These are phyloP conservation scores for Trichosurus vulpecula DNA, from an alignment of 2,797 vertebrate species.

Conservation along the genomic window DNA sequence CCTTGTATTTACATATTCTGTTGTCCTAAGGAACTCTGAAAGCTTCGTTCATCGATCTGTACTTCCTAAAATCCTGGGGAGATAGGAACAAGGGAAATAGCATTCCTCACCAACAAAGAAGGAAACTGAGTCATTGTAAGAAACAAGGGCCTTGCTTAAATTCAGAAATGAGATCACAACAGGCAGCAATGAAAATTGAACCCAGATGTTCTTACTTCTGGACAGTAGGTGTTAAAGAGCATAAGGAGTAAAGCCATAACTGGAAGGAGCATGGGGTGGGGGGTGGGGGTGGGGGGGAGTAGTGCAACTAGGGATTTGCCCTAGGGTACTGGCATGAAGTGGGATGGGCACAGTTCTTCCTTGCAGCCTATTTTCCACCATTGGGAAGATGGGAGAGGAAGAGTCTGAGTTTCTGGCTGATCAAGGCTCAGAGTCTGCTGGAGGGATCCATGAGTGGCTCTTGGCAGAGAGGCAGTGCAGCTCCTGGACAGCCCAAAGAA, in stretches of 20 bases:
- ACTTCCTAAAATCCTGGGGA: background rate
- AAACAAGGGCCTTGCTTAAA: background rate
- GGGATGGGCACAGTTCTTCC: background rate
- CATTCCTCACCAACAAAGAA: background rate
- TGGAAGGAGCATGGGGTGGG: background rate
- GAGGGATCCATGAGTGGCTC: no score
- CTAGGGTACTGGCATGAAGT: background rate
- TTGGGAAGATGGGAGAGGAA: background rate
- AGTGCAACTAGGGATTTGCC: background rate
- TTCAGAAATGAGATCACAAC: slow-evolving; percentile 42
- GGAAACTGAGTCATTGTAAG: background rate
- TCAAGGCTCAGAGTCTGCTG: background rate
- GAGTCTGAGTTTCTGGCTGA: background rate
- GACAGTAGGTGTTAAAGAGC: background rate
- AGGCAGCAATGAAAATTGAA: slow-evolving; percentile 1
- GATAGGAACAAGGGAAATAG: background rate
- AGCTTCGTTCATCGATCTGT: background rate
- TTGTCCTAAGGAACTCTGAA: background rate
- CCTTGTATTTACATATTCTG: background rate
- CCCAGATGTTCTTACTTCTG: background rate
- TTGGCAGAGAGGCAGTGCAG: background rate
- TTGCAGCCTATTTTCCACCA: background rate
- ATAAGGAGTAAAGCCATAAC: background rate
- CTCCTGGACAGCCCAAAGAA: background rate
- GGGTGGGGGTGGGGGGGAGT: no score